Base-by-base conservation (phyloP, 2,888 invertebrate species). In the Magallana nippona region DNA sequence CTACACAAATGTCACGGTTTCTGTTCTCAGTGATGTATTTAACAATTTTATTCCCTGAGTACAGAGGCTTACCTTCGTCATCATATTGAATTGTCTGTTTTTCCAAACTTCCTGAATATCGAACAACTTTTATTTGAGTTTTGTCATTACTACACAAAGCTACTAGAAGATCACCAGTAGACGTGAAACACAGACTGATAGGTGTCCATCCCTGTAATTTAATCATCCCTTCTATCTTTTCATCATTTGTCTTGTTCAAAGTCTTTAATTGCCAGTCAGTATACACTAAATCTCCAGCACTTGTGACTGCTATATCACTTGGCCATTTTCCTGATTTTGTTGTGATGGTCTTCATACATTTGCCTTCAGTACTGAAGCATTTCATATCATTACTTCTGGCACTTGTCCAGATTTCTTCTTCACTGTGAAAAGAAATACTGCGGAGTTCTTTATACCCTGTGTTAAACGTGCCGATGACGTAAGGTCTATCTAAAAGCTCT, bases 391-490 rank as follows among this genome's bases (percentile, higher is more conserved):
- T 0, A 44, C 0, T 17, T 60, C 19, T 10, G 8, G 2, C 19
- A 60, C 27, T 77, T 77, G 27, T 77, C 77, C 44, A 77, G 15
- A 44, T 44, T 77, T 77, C 44, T 22, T 77, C 60, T 17, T 60
- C 19, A 60, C 60, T 60, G 15, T 19, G 10, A 60, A n/a, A 60
- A 19, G 19, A 3, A 60, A 60, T 19, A 60, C 60, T n/a, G 15
- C 0, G 19, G 17, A 60, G 19, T 3, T 2, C 10, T n/a, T 60
- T 17, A 60, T 60, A 60, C 5, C 60, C 60, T 19, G 60, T 60
- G 19, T 60, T 19, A 19, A 60, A 19, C 1, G 60, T 3, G 2
- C 8, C 19, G 19, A 60, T 60, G 10, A 60, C n/a, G 10, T 19
- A 3, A 10, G 60, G 60, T 8, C 1, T 19, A 19, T 60, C 60